phyloP scores from a whole-genome alignment of 2,797 vertebrate species.

The Dendrocincla tyrannina region DNA sequence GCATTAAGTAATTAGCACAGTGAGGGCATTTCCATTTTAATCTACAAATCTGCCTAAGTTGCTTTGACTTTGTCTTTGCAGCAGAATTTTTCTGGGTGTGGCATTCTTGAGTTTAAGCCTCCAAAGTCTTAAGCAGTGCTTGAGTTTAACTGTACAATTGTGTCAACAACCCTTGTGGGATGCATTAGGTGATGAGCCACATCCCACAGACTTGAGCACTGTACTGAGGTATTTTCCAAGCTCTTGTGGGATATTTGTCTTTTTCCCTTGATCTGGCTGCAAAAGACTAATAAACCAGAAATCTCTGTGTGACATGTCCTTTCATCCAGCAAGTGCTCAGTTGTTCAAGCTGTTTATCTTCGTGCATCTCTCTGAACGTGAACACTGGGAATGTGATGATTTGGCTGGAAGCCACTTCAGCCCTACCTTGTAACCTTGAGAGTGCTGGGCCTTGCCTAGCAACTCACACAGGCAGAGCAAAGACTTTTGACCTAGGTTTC shows the following conservation, averaged over 20 bases:
- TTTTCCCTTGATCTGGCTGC: background rate
- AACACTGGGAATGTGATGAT: background rate
- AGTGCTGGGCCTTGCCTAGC: background rate
- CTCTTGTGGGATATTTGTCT: background rate
- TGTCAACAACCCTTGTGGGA: background rate
- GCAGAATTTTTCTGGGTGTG: background rate
- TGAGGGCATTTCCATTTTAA: background rate
- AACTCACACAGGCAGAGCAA: background rate
- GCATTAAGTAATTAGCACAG: background rate
- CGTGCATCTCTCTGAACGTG: fast-evolving
- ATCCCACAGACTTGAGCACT: background rate
- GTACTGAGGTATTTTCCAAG: background rate
- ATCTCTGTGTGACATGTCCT: background rate
- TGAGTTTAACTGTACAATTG: background rate
- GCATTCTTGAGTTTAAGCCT: background rate
- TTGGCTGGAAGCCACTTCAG: background rate
- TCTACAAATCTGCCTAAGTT: background rate
- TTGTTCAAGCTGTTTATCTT: background rate
- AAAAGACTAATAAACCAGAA: background rate
- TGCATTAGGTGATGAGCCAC: background rate
- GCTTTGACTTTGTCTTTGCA: background rate
- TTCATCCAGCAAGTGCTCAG: background rate
- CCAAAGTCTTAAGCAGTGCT: background rate
- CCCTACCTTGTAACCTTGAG: background rate
- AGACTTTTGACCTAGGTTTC: background rate